Conservation (phyloP, 2,113 vertebrate genomes). For the Cygnus atratus region DNA sequence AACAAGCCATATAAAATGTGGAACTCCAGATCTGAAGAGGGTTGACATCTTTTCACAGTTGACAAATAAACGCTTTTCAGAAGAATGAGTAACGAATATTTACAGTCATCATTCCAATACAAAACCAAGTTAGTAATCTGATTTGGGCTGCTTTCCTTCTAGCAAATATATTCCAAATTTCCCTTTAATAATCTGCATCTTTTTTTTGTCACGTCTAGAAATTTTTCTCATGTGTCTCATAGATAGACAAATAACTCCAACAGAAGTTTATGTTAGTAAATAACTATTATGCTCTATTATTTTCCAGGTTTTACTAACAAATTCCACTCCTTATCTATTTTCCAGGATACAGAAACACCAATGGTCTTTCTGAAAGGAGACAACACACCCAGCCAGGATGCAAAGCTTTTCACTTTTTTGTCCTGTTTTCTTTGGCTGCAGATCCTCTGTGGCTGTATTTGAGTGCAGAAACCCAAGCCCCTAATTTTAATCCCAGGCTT, state of each 20-base stretch:
- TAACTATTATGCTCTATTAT: not conserved
- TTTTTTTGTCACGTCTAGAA: not conserved
- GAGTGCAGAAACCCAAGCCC: not conserved
- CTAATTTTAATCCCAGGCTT: not conserved
- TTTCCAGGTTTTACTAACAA: not conserved
- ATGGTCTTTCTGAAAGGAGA: not conserved
- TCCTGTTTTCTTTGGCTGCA: not conserved
- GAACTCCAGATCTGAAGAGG: conserved; percentile 76
- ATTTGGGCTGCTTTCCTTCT: not conserved
- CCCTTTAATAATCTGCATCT: not conserved
- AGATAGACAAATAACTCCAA: not conserved
- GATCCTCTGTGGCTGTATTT: not conserved
- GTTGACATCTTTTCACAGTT: conserved; percentile 81
- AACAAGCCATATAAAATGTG: conserved; percentile 70
- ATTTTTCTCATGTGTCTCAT: not conserved
- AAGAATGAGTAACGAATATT: conserved; percentile 59
- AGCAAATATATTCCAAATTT: not conserved
- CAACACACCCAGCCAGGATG: not conserved
- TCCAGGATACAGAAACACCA: not conserved
- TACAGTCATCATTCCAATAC: not conserved
- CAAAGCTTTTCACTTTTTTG: not conserved
- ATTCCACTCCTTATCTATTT: not conserved
- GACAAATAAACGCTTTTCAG: conserved; percentile 74
- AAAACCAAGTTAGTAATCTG: not conserved
- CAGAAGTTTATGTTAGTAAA: not conserved